These are phyloP conservation scores for Hololepta plana DNA, from an alignment of 2,888 invertebrate genomes.

Conservation along the genomic window DNA sequence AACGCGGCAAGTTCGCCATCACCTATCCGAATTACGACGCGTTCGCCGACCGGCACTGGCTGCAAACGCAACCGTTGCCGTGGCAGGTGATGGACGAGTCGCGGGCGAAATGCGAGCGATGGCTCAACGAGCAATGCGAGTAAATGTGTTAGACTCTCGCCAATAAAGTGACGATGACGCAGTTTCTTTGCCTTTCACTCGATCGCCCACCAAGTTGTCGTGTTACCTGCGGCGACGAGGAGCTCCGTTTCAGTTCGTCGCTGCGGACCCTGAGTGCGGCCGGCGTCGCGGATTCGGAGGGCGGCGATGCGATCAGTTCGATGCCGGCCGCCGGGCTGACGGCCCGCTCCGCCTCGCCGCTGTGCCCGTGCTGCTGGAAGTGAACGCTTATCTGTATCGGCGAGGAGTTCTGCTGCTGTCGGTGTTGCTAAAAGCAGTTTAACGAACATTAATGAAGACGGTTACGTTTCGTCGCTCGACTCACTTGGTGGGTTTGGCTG, in stretches of 20 bases:
- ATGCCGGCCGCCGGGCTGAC: conserved; percentile 4
- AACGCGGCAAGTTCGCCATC: conserved; percentile 12
- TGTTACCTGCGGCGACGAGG: conserved; percentile 41
- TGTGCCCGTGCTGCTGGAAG: too few species aligned
- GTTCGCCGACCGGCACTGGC: conserved; percentile 14
- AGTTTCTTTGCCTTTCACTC: background rate
- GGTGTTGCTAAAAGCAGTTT: too few species aligned
- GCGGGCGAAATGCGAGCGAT: conserved; percentile 18
- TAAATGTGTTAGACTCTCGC: background rate
- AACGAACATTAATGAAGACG: too few species aligned
- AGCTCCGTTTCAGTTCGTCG: conserved; percentile 40
- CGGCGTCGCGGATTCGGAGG: conserved; percentile 13
- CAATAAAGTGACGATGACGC: conserved; percentile 1
- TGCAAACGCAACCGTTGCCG: conserved; percentile 15
- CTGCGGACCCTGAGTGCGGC: conserved; percentile 30
- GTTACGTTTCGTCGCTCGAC: too few species aligned
- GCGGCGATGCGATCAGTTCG: conserved; percentile 4
- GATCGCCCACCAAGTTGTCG: background rate
- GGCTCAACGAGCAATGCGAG: conserved; percentile 14
- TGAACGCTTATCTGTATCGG: too few species aligned
- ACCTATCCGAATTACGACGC: conserved; percentile 15
- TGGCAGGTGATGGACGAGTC: conserved; percentile 16
- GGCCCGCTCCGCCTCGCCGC: background rate
- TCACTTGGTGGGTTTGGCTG: conserved; percentile 29
- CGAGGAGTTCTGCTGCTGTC: too few species aligned